phyloP scores from a whole-genome alignment of 2,797 vertebrate species.

The Miichthys miiuy region DNA sequence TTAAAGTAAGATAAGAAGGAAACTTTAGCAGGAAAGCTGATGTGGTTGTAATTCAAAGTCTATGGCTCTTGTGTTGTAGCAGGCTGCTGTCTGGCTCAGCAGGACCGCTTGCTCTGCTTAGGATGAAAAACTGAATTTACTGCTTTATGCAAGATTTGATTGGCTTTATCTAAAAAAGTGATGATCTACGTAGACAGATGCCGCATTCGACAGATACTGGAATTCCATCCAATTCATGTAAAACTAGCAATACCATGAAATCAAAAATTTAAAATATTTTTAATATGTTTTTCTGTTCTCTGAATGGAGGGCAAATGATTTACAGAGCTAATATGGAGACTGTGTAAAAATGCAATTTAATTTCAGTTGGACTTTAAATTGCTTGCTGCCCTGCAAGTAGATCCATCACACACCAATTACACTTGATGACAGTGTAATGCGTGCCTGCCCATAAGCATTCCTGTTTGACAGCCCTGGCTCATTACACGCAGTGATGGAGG shows the following conservation, averaged over 20 bases:
- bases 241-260: too few relatives aligned
- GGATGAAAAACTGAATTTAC: background rate
- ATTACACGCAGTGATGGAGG: slow-evolving; percentile 47
- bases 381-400: slow-evolving; percentile 19
- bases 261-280: too few relatives aligned
- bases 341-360: background rate
- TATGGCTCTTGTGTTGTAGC: background rate
- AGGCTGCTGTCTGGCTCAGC: too few relatives aligned
- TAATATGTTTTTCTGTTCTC: background rate
- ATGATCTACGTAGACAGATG: background rate
- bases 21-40: background rate
- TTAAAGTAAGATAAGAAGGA: background rate
- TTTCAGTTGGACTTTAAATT: slow-evolving; percentile 31
- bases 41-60: background rate
- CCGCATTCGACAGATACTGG: too few relatives aligned
- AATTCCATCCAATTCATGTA: too few relatives aligned
- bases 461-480: slow-evolving; percentile 41
- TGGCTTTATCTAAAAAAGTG: background rate
- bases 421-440: slow-evolving; percentile 55
- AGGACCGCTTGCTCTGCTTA: background rate
- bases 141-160: background rate
- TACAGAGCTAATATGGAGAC: background rate
- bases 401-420: slow-evolving; percentile 54
- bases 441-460: slow-evolving; percentile 45
- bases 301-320: background rate